A percentile compares a stretch with the other conserved stretches of the same genome.
phyloP scores from a whole-genome alignment of 2,113 vertebrate species.

The Plecotus auritus region DNA sequence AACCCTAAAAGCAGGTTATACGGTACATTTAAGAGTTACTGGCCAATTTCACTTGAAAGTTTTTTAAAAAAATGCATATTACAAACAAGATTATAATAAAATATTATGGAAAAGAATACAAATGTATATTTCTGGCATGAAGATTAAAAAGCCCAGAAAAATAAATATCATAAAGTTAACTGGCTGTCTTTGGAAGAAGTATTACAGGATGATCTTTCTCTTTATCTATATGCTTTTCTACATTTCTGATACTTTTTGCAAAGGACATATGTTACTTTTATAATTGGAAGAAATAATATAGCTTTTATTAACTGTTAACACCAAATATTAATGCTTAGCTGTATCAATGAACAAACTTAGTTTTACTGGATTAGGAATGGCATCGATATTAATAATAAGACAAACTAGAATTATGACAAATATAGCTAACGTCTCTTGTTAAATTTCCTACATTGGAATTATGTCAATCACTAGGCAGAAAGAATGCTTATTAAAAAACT shows the following conservation, averaged over 20 bases:
- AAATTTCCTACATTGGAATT: neutral
- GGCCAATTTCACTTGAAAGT: neutral
- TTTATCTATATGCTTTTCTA: constrained; percentile 9
- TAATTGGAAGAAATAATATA: neutral
- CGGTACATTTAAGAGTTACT: neutral
- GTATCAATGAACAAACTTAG: neutral
- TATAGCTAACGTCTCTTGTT: neutral
- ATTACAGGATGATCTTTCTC: neutral
- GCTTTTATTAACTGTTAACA: neutral
- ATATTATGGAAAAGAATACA: neutral
- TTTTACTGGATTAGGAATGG: neutral
- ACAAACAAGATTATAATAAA: neutral
- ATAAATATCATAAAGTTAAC: constrained; percentile 21
- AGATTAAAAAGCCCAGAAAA: constrained; percentile 1
- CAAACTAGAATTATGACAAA: neutral
- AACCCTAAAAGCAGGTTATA: neutral
- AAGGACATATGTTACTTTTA: neutral
- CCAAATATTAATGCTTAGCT: neutral
- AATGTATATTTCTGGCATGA: neutral
- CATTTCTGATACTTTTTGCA: constrained; percentile 23
- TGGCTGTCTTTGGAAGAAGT: neutral
- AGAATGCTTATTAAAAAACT: neutral
- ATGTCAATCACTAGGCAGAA: neutral
- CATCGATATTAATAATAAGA: neutral
- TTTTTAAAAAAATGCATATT: neutral